Conservation (phyloP, 2,113 vertebrate genomes). For the Xyrauchen texanus region DNA sequence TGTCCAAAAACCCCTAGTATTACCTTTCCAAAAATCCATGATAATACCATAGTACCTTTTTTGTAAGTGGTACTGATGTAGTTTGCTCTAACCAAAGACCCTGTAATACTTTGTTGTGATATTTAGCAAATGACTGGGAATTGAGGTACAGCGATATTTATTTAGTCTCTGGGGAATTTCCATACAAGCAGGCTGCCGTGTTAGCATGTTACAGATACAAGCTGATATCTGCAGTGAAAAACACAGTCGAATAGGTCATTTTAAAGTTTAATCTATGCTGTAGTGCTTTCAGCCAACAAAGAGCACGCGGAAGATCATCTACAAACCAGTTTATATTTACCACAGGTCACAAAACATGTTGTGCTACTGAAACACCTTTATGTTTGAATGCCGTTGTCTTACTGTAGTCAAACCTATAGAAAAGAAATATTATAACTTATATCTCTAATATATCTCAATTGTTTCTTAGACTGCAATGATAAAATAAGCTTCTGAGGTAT, state of each 20-base stretch:
- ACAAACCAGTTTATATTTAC: not conserved
- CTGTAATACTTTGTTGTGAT: constrained; percentile 12
- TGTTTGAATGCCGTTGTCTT: not conserved
- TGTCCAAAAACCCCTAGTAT: too few relatives aligned
- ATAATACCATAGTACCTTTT: not conserved
- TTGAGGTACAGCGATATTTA: constrained; percentile 55
- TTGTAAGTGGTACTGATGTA: not conserved
- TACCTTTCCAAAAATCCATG: too few relatives aligned
- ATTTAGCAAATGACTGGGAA: constrained; percentile 50
- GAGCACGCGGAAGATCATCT: constrained; percentile 22
- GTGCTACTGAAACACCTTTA: constrained; percentile 5
- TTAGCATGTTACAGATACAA: constrained; percentile 65
- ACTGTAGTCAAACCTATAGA: not conserved
- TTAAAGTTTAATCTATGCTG: constrained; percentile 67
- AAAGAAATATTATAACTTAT: too few relatives aligned
- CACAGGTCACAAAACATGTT: constrained; percentile 20
- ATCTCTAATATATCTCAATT: not conserved
- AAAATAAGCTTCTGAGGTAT: too few relatives aligned
- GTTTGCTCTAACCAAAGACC: too few relatives aligned
- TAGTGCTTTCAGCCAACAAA: constrained; percentile 27
- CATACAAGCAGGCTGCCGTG: constrained; percentile 64
- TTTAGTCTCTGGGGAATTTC: constrained; percentile 68
- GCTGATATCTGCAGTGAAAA: constrained; percentile 70
- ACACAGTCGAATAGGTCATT: constrained; percentile 69
- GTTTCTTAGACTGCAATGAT: not conserved